phyloP scores from a whole-genome alignment of 2,888 invertebrate species.

The Zele albiditarsus region DNA sequence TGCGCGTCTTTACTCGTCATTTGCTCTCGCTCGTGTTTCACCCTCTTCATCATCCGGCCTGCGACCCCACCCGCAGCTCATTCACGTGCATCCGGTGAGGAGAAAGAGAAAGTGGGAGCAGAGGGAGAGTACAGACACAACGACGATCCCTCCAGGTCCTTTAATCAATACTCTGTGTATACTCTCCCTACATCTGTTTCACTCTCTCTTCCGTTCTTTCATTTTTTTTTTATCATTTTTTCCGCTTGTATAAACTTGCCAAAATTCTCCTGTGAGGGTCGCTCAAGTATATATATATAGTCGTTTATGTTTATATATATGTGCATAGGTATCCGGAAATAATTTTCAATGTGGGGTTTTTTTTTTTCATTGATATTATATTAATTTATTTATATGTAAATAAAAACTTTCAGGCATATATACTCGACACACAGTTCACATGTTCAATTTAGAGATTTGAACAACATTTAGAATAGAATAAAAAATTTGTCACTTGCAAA shows the following conservation, averaged over 20 bases:
- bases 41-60: not conserved
- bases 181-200: constrained; percentile 26
- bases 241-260: not conserved
- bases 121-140: constrained; percentile 22
- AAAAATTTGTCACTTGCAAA: too few relatives aligned
- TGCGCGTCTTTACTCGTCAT: not conserved
- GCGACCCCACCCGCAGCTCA: constrained; percentile 41
- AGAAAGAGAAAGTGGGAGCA: constrained; percentile 22
- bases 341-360: too few relatives aligned
- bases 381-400: too few relatives aligned
- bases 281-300: too few relatives aligned
- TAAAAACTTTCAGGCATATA: too few relatives aligned
- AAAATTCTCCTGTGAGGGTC: not conserved
- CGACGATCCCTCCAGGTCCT: constrained; percentile 58
- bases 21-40: not conserved
- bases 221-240: not conserved
- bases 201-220: not conserved
- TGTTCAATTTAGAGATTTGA: too few relatives aligned
- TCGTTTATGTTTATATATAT: too few relatives aligned
- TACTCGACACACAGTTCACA: too few relatives aligned
- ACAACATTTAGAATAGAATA: too few relatives aligned
- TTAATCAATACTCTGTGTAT: constrained; percentile 64
- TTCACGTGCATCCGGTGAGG: constrained; percentile 50
- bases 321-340: too few relatives aligned
- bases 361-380: too few relatives aligned